A percentile compares a stretch with the other conserved stretches of the same genome.
Evolutionary conservation across 2,888 invertebrate genomes (phyloP).

Genomic region (Colostygia pectinataria): DNA sequence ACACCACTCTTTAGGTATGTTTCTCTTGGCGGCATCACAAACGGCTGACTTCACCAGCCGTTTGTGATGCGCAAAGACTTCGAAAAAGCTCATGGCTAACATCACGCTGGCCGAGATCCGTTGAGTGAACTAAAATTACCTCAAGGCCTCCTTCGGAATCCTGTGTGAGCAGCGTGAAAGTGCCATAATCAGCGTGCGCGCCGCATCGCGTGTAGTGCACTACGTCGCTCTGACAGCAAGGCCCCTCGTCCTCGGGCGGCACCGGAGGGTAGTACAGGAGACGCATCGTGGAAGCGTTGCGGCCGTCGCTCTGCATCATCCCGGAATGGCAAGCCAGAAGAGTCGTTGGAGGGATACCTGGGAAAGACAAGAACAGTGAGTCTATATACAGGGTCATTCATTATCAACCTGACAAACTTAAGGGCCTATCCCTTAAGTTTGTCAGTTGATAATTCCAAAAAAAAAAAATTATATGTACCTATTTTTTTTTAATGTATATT

Average conservation of each 20-base stretch:
- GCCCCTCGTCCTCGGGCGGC: slow-evolving; percentile 82
- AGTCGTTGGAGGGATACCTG: slow-evolving; percentile 83
- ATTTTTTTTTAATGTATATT: no score
- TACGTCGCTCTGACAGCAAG: slow-evolving; percentile 59
- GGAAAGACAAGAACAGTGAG: slow-evolving; percentile 20
- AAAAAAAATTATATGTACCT: no score
- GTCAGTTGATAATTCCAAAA: no score
- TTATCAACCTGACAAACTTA: no score
- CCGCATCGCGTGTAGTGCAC: slow-evolving; percentile 84
- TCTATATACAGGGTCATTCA: no score
- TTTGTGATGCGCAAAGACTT: no score
- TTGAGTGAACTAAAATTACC: slow-evolving; percentile 51
- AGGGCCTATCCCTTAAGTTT: no score
- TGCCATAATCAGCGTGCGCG: slow-evolving; percentile 89
- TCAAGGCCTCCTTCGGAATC: slow-evolving; percentile 90
- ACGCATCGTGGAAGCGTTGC: slow-evolving; percentile 86
- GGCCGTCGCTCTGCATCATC: slow-evolving; percentile 84
- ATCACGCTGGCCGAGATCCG: no score
- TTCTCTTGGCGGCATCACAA: no score
- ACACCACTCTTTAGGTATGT: no score
- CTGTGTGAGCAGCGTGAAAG: slow-evolving; percentile 88
- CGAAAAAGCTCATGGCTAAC: no score
- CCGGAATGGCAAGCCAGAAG: slow-evolving; percentile 86
- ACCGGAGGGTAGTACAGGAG: slow-evolving; percentile 89
- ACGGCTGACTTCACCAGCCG: no score